A percentile compares a stretch with the other conserved stretches of the same genome.
Evolutionary conservation across 2,888 invertebrate species (phyloP).

Genomic region (Bugula neritina): DNA sequence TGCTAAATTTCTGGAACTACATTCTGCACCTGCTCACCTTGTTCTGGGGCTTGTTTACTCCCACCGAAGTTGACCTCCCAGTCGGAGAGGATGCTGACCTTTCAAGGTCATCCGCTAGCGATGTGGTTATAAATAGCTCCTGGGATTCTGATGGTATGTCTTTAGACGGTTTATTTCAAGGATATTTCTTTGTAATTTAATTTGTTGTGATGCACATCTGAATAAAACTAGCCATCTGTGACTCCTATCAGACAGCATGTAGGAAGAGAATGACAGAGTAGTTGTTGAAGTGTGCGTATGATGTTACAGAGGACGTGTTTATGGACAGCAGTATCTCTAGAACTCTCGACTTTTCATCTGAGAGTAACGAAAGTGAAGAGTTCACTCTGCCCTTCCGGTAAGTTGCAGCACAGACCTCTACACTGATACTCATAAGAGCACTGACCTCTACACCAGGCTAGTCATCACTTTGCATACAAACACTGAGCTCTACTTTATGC

Average conservation of each 20-base stretch:
- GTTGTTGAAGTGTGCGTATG: too few relatives aligned
- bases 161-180: too few relatives aligned
- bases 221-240: too few relatives aligned
- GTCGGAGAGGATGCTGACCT: not conserved
- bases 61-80: not conserved
- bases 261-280: too few relatives aligned
- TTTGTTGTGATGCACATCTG: too few relatives aligned
- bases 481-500: too few relatives aligned
- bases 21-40: not conserved
- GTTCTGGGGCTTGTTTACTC: not conserved
- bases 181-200: too few relatives aligned
- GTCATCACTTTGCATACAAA: too few relatives aligned
- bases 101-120: not conserved
- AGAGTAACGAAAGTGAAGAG: not conserved
- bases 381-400: not conserved
- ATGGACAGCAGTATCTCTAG: conserved; percentile 33
- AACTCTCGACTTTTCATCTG: not conserved
- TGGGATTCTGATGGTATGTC: not conserved
- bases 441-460: too few relatives aligned
- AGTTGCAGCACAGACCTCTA: not conserved
- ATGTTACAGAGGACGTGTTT: conserved; percentile 39
- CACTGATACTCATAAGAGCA: too few relatives aligned
- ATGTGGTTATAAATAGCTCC: not conserved
- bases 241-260: too few relatives aligned
- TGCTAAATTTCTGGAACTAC: not conserved